Percentiles rank a stretch among this genome's conserved stretches.
phyloP scores from a whole-genome alignment of 2,888 invertebrate genomes.

The Geophilus truncorum region DNA sequence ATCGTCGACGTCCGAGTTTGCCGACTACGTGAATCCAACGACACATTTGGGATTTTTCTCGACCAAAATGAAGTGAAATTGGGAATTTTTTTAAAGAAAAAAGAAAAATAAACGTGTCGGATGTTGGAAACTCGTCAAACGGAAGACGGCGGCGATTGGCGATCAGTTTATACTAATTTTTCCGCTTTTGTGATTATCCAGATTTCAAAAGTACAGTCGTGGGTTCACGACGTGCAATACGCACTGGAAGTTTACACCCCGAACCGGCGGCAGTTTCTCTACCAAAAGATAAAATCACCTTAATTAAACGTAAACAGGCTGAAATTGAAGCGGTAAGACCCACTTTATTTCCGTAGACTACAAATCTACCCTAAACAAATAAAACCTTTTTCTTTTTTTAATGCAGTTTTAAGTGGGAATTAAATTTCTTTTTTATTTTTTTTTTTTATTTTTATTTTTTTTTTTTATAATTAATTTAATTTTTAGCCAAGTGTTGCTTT shows the following conservation, averaged over 20 bases:
- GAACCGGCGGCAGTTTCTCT: not conserved
- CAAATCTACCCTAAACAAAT: no score
- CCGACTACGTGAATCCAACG: no score
- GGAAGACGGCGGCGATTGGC: not conserved
- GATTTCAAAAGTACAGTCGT: not conserved
- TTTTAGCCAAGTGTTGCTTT: not conserved
- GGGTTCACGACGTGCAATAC: not conserved
- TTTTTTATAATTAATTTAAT: not conserved
- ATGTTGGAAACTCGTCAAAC: not conserved
- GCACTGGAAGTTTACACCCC: not conserved
- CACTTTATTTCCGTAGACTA: no score
- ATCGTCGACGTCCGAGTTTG: no score
- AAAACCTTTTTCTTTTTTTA: not conserved
- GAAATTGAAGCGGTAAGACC: constrained; percentile 19
- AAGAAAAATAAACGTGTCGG: not conserved
- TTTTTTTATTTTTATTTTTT: not conserved
- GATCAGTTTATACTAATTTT: not conserved
- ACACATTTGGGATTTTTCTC: no score
- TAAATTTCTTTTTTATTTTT: not conserved
- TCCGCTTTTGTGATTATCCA: not conserved
- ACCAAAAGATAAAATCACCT: constrained; percentile 15
- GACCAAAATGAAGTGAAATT: no score
- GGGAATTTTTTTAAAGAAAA: not conserved
- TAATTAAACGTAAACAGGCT: constrained; percentile 28
- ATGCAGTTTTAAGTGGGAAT: not conserved